Evolutionary conservation across 2,888 invertebrate species (phyloP).

Genomic region (Orchestes rusci): DNA sequence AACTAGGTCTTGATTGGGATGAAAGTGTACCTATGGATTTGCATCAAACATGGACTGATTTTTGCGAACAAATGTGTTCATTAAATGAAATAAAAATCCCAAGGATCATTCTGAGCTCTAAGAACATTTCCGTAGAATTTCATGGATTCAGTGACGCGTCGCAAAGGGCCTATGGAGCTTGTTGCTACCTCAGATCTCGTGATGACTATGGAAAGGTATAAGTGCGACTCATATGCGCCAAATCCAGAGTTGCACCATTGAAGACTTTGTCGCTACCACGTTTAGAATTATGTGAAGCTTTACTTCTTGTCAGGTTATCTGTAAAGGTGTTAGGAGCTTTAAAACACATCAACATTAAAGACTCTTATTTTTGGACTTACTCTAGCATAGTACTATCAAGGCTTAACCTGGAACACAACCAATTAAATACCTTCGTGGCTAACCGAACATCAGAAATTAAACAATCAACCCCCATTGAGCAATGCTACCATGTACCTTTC

Average conservation of each 20-base stretch:
- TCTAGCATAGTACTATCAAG: slow-evolving; percentile 14
- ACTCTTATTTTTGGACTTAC: background rate
- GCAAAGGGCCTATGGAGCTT: slow-evolving; percentile 7
- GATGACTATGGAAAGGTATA: background rate
- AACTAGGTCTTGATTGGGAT: background rate
- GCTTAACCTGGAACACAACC: slow-evolving; percentile 5
- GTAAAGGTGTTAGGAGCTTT: background rate
- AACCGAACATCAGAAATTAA: slow-evolving; percentile 19
- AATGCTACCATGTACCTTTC: slow-evolving; percentile 15
- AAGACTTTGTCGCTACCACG: slow-evolving; percentile 22
- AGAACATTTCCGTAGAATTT: no score
- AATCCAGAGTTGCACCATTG: slow-evolving; percentile 21
- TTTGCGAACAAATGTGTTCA: background rate
- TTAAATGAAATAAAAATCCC: background rate
- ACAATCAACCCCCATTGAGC: slow-evolving; percentile 3
- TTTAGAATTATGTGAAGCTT: background rate
- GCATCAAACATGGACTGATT: background rate
- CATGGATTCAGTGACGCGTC: slow-evolving; percentile 9
- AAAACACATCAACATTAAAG: background rate
- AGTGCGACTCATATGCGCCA: slow-evolving; percentile 8
- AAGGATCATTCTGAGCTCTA: background rate
- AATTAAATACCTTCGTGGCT: slow-evolving; percentile 14
- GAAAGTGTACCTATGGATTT: background rate
- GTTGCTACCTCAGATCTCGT: slow-evolving; percentile 4
- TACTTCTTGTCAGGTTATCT: background rate